Base-by-base conservation (phyloP, 2,113 vertebrate genomes). In the Nothocercus nigrocapillus region DNA sequence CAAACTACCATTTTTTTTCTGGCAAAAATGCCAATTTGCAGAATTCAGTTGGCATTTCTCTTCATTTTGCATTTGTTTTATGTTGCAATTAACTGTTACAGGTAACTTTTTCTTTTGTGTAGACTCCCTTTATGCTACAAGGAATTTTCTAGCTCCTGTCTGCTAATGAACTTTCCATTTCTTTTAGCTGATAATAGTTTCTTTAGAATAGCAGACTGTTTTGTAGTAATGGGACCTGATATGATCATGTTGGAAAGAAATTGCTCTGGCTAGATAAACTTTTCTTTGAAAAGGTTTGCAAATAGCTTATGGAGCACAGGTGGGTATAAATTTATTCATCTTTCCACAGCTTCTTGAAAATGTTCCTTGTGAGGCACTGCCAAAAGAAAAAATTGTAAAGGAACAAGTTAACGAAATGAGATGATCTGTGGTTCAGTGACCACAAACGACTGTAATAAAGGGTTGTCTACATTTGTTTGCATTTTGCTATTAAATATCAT, bases 371-470 rank as follows among this genome's bases (percentile, higher is more conserved):
- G 45, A 90, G 84, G 45, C 20, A 58, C 30, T 77, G 61, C 79
- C 59, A 77, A 88, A 88, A 72, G 36, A 30, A 49, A 38, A 45
- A 14, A 12, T 58, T 27, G 10, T 34, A 24, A 4, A 11, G 21
- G 30, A 56, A 24, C 47, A 38, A 32, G 88, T 88, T 86, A 78
- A 88, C 69, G 58, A 88, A 75, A 89, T 28, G 38, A 61, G 49
- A 69, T 69, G 78, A 82, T 92, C 86, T 62, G 47, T 53, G 30
- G 28, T 85, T 92, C 88, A 86, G 72, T 73, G 47, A 47, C 64
- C 64, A 49, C 32, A 68, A 95, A 84, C 79, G 88, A 61, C 61
- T 84, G 42, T 86, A 86, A 14, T 44, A 88, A 89, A 92, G 93
- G 62, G 47, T 72, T 51, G 17, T n/a, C 49, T 49, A 49, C 49